Conservation (phyloP, 2,888 invertebrate species). For the Chaetogeoica ovagalla region DNA sequence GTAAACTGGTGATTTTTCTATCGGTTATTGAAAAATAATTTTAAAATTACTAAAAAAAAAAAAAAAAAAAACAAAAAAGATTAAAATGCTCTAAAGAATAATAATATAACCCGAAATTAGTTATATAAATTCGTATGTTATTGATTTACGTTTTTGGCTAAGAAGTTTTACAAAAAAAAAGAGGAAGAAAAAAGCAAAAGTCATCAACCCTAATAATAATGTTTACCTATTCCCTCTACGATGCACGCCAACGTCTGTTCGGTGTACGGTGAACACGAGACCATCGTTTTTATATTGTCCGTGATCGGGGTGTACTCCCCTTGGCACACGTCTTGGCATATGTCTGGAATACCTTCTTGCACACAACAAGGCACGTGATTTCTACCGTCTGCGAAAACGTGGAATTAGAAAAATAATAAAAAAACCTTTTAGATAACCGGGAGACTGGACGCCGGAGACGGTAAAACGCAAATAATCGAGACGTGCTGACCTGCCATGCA, state of each 20-base stretch:
- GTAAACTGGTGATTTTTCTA: no score
- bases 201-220: not conserved
- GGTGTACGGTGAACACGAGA: slow-evolving; percentile 81
- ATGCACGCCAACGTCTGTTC: slow-evolving; percentile 81
- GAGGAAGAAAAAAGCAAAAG: no score
- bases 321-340: slow-evolving; percentile 82
- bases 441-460: not conserved
- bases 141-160: no score
- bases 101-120: no score
- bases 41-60: no score
- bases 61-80: no score
- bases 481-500: slow-evolving; percentile 61
- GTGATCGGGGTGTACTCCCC: slow-evolving; percentile 84
- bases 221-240: slow-evolving; percentile 73
- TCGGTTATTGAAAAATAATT: no score
- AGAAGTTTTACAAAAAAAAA: no score
- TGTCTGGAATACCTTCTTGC: slow-evolving; percentile 77
- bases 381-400: slow-evolving; percentile 74
- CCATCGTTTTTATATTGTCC: slow-evolving; percentile 80
- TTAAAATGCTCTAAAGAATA: no score
- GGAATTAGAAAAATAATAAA: not conserved
- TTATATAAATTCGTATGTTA: no score
- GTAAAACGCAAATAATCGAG: not conserved
- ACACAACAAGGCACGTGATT: slow-evolving; percentile 86
- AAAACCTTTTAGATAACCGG: not conserved